Base-by-base conservation (phyloP, 2,888 invertebrate genomes). In the Tupiocoris notatus region DNA sequence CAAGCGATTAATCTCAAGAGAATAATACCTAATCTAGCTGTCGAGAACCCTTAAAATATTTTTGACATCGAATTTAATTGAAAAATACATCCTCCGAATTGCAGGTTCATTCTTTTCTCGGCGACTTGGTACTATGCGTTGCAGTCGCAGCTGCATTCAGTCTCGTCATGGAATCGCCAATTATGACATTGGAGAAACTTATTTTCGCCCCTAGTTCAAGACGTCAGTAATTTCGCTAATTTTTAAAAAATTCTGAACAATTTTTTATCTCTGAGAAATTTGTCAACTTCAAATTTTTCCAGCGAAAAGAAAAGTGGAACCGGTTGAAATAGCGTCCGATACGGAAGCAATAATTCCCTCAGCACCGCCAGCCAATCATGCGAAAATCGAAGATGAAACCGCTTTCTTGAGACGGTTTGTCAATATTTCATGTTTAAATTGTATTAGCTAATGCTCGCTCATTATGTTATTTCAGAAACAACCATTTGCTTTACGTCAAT, bases 111-210 rank as follows among this genome's bases (percentile, higher is more conserved):
- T 39, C 39, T 20, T 73, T 39, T 54, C 80, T 83, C 39, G 83
- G 83, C 24, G 84, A 84, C 78, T 75, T 83, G 17, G 75, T 81
- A 16, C 59, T 82, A 9, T 79, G 80, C 7, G 79, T 82, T 17
- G 39, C 81, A 7, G 78, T 82, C 24, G 81, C 82, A 1, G 81
- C 82, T 23, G 76, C 83, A 1, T 81, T 83, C 23, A 82, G 83
- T 2, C 78, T 84, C n/a, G 80, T 83, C 66, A 81, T 82, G 59
- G 84, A 84, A 80, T 81, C 83, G 75, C 84, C 84, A 2, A 76
- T 83, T 63, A 80, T 82, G 73, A 81, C 81, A 70, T 68, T 82
- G n/a, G 81, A 82, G 70, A 80, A 80, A 74, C 63, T 79, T 12
- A 58, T 80, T n/a, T 76, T 78, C 1, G 75, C 56, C n/a, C 73